phyloP scores from a whole-genome alignment of 2,888 invertebrate species.

The Agrilus cyanescens region DNA sequence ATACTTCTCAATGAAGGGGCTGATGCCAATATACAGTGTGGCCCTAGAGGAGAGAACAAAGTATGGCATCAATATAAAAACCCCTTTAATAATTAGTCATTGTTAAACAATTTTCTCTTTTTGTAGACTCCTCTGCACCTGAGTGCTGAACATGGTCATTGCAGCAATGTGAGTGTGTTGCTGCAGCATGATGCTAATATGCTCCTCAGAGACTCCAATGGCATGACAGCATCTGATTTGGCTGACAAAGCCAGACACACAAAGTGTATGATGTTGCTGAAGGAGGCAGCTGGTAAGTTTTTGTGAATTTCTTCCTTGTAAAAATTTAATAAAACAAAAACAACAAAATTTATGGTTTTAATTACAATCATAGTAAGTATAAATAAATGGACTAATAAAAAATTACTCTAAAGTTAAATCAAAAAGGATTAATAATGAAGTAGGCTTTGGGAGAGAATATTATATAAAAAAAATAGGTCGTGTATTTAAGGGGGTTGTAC shows the following conservation, averaged over 20 bases:
- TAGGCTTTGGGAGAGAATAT: no score
- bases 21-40: conserved; percentile 55
- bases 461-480: no score
- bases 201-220: conserved; percentile 49
- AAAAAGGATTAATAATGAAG: no score
- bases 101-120: conserved; percentile 5
- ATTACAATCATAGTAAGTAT: no score
- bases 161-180: conserved; percentile 53
- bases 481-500: no score
- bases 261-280: conserved; percentile 49
- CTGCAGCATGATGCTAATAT: conserved; percentile 57
- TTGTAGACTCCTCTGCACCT: conserved; percentile 69
- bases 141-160: conserved; percentile 68
- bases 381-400: no score
- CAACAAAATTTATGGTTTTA: no score
- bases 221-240: conserved; percentile 59
- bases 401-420: no score
- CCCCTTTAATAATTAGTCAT: background rate
- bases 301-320: background rate
- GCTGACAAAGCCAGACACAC: conserved; percentile 57
- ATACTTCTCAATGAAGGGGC: conserved; percentile 63
- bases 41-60: conserved; percentile 54
- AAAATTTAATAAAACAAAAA: no score
- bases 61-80: conserved; percentile 28
- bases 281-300: conserved; percentile 51